phyloP scores from a whole-genome alignment of 2,888 invertebrate species.

The Lordiphosa fenestrarum region DNA sequence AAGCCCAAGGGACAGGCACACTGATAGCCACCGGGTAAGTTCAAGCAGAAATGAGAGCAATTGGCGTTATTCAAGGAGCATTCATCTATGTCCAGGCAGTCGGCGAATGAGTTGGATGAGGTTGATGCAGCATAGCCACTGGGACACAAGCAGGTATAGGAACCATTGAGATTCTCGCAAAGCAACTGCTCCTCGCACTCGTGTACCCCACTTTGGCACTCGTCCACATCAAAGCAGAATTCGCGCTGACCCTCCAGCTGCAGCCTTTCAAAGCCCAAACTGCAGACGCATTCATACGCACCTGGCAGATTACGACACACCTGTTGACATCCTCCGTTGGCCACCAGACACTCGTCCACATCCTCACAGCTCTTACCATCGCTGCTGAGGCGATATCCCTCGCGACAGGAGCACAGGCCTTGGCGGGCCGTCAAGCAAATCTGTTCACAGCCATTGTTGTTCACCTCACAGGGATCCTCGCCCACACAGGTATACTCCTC shows the following conservation, averaged over 20 bases:
- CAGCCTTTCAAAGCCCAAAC: slow-evolving; percentile 78
- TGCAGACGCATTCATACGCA: slow-evolving; percentile 82
- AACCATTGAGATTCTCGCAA: slow-evolving; percentile 79
- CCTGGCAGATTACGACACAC: slow-evolving; percentile 81
- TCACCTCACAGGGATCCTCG: slow-evolving; percentile 81
- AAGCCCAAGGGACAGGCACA: slow-evolving; percentile 82
- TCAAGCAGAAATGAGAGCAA: slow-evolving; percentile 83
- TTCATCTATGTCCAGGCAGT: slow-evolving; percentile 81
- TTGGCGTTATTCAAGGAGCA: slow-evolving; percentile 81
- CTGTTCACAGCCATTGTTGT: slow-evolving; percentile 84
- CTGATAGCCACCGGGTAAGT: slow-evolving; percentile 81
- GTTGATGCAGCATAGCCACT: slow-evolving; percentile 79
- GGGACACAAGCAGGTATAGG: slow-evolving; percentile 80
- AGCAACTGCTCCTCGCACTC: slow-evolving; percentile 66
- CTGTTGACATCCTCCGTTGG: slow-evolving; percentile 80
- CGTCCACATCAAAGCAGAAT: slow-evolving; percentile 81
- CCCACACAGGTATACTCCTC: slow-evolving; percentile 80
- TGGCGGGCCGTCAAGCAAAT: slow-evolving; percentile 80
- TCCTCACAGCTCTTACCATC: slow-evolving; percentile 81
- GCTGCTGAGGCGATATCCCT: slow-evolving; percentile 70
- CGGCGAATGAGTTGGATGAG: slow-evolving; percentile 26
- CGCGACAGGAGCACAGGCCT: slow-evolving; percentile 79
- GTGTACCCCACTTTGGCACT: slow-evolving; percentile 80
- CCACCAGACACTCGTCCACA: slow-evolving; percentile 82
- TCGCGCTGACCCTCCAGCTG: slow-evolving; percentile 48